phyloP scores from a whole-genome alignment of 2,888 invertebrate species.

The Crioceris asparagi region DNA sequence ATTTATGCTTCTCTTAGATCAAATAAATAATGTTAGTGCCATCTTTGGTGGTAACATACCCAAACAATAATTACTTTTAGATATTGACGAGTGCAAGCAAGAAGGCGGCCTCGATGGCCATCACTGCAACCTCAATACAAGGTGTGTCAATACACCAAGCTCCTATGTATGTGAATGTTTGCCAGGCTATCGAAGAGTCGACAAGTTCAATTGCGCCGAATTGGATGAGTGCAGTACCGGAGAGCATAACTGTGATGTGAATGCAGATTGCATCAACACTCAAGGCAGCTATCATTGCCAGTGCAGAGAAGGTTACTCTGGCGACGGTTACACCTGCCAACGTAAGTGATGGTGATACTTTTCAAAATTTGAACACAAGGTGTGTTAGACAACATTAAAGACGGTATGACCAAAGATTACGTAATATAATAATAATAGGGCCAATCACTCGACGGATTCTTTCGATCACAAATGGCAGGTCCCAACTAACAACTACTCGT shows the following conservation, averaged over 20 bases:
- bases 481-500: too few relatives aligned
- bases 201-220: slow-evolving; percentile 72
- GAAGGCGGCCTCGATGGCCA: slow-evolving; percentile 70
- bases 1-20: too few relatives aligned
- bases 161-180: slow-evolving; percentile 77
- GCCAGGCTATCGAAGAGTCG: slow-evolving; percentile 63
- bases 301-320: slow-evolving; percentile 60
- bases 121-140: slow-evolving; percentile 76
- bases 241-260: slow-evolving; percentile 61
- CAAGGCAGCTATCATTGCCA: slow-evolving; percentile 71
- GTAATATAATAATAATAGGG: too few relatives aligned
- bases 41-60: neutral
- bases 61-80: slow-evolving; percentile 39
- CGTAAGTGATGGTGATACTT: slow-evolving; percentile 48
- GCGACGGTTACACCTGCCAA: slow-evolving; percentile 68
- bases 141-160: slow-evolving; percentile 72
- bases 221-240: slow-evolving; percentile 68
- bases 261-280: slow-evolving; percentile 72
- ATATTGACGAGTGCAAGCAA: slow-evolving; percentile 76
- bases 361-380: too few relatives aligned
- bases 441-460: too few relatives aligned
- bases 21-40: neutral
- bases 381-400: too few relatives aligned
- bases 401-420: too few relatives aligned
- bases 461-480: too few relatives aligned